These are phyloP conservation scores for Lacerta viridis DNA, from an alignment of 2,797 vertebrate genomes.

Conservation along the genomic window DNA sequence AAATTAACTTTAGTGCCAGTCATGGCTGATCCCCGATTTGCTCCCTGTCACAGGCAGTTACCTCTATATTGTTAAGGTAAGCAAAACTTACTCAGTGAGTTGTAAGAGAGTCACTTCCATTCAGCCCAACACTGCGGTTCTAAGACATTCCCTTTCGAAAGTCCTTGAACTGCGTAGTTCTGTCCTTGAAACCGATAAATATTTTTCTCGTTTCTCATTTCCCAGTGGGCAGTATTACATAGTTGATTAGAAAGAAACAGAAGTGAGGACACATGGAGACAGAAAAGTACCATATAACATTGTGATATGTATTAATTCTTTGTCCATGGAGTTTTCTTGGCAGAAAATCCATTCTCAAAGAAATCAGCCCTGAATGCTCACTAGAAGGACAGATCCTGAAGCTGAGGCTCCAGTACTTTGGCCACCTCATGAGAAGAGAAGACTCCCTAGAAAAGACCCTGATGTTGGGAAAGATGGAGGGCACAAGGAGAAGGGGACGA, in stretches of 20 bases:
- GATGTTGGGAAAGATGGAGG: too few species aligned
- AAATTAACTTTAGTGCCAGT: conserved; percentile 66
- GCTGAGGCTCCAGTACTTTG: too few species aligned
- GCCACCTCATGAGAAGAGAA: too few species aligned
- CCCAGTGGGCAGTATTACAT: background rate
- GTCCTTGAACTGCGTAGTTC: background rate
- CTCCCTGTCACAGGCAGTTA: conserved; percentile 41
- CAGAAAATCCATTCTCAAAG: too few species aligned
- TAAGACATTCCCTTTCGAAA: conserved; percentile 29
- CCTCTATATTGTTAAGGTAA: conserved; percentile 20
- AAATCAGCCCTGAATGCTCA: too few species aligned
- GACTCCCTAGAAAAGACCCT: too few species aligned
- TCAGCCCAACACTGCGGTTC: too few species aligned
- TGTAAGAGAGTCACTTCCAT: too few species aligned
- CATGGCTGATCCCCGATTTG: background rate
- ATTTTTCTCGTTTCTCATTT: conserved; percentile 7
- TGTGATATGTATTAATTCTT: background rate
- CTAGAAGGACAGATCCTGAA: too few species aligned
- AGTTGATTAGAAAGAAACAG: background rate
- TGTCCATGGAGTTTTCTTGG: too few species aligned
- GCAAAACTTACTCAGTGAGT: background rate
- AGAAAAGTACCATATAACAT: background rate
- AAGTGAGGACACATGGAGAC: background rate
- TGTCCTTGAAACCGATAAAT: background rate
- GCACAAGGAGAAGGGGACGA: too few species aligned